Evolutionary conservation across 2,113 vertebrate species (phyloP).

Genomic region (Podocnemis expansa): DNA sequence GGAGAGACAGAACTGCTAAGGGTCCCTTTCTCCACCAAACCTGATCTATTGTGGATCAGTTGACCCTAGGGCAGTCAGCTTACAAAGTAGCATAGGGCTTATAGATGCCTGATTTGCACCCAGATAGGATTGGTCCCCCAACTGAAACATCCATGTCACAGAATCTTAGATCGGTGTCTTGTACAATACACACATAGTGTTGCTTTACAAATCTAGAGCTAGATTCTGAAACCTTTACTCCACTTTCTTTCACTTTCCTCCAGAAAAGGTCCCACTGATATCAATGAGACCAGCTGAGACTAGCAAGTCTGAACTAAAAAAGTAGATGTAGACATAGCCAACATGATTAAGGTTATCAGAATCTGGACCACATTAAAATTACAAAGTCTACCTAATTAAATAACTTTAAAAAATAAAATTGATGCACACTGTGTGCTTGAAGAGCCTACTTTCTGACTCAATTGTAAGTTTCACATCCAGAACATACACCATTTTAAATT

Average conservation of each 20-base stretch:
- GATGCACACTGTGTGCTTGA: not conserved
- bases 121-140: not conserved
- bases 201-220: not conserved
- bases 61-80: not conserved
- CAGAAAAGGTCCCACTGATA: not conserved
- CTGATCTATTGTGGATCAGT: not conserved
- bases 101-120: not conserved
- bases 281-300: not conserved
- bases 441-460: not conserved
- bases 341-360: not conserved
- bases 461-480: not conserved
- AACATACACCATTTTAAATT: not conserved
- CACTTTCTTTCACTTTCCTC: not conserved
- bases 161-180: not conserved
- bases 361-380: not conserved
- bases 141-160: not conserved
- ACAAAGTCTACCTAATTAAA: not conserved
- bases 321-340: no score
- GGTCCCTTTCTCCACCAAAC: not conserved
- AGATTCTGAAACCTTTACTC: not conserved
- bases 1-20: not conserved
- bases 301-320: no score
- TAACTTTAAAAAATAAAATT: not conserved
- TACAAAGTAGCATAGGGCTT: fast-evolving
- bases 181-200: not conserved